A percentile compares a stretch with the other conserved stretches of the same genome.
Evolutionary conservation across 2,113 vertebrate genomes (phyloP).

Genomic region (Genyomyrus donnyi): DNA sequence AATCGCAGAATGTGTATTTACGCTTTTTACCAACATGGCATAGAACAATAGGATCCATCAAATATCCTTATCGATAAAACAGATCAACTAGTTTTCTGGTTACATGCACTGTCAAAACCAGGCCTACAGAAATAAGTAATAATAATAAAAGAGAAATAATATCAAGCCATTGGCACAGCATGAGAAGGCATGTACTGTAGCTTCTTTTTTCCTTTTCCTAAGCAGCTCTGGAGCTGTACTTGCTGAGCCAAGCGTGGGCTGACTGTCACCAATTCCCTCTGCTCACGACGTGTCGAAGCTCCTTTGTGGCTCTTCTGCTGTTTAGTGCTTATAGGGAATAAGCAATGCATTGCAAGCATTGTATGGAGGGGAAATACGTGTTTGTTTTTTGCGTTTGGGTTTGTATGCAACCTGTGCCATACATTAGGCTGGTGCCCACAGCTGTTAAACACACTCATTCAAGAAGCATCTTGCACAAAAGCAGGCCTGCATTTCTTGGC

Average conservation of each 20-base stretch:
- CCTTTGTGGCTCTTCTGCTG: not conserved
- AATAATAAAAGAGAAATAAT: not conserved
- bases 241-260: conserved; percentile 8
- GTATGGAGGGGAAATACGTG: not conserved
- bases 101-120: not conserved
- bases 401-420: not conserved
- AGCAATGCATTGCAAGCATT: not conserved
- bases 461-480: not conserved
- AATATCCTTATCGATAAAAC: not conserved
- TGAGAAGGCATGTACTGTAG: not conserved
- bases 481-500: not conserved
- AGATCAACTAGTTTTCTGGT: not conserved
- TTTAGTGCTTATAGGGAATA: not conserved
- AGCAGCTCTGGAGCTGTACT: not conserved
- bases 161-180: not conserved
- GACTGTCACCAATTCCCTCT: not conserved
- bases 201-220: not conserved
- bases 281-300: not conserved
- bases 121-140: not conserved
- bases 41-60: not conserved
- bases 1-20: not conserved
- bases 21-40: not conserved
- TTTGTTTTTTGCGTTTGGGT: not conserved
- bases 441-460: not conserved
- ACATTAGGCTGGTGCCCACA: not conserved